Conservation (phyloP, 2,797 vertebrate species). For the Ara ararauna region DNA sequence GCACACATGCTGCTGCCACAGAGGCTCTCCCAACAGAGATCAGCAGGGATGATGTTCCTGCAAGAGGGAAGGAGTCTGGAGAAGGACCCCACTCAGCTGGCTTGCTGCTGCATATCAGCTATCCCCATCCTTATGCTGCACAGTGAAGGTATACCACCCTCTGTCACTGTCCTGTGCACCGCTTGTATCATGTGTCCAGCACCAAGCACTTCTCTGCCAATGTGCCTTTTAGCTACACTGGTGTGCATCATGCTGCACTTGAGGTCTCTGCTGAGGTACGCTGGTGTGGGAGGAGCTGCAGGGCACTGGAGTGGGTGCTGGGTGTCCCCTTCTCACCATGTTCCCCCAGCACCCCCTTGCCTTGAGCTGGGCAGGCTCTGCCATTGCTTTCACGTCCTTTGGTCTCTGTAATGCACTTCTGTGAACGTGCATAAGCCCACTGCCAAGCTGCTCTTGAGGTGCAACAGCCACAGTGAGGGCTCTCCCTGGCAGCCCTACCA, state of each 20-base stretch:
- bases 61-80: neutral
- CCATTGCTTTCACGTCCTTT: neutral
- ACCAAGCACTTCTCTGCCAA: neutral
- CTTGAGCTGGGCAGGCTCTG: neutral
- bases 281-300: neutral
- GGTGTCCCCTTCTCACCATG: neutral
- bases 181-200: neutral
- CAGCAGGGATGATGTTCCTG: neutral
- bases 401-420: neutral
- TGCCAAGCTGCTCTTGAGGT: neutral
- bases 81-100: neutral
- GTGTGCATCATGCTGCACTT: neutral
- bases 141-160: neutral
- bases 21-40: neutral
- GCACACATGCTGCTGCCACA: neutral
- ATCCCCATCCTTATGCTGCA: neutral
- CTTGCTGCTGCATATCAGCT: neutral
- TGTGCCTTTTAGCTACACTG: fast-evolving
- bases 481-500: neutral
- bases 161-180: neutral
- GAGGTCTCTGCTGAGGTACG: neutral
- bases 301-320: neutral
- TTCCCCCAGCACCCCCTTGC: neutral
- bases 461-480: neutral
- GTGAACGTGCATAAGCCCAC: neutral